phyloP scores from a whole-genome alignment of 2,113 vertebrate species.

The Lonchura striata region DNA sequence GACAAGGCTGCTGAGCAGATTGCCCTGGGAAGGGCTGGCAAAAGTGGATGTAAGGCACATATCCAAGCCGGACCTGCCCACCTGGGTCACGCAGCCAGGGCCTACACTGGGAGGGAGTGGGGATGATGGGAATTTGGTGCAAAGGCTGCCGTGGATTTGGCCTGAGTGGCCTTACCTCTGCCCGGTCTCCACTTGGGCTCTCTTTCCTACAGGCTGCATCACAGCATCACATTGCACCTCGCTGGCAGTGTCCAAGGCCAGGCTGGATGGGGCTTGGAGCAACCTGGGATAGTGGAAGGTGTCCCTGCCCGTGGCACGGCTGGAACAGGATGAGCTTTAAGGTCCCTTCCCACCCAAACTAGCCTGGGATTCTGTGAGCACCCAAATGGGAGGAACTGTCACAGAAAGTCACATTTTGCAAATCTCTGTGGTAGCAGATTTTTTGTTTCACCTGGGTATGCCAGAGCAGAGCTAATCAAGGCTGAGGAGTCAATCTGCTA shows the following conservation, averaged over 20 bases:
- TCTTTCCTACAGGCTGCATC: not conserved
- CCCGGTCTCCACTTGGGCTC: not conserved
- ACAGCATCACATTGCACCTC: not conserved
- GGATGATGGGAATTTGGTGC: not conserved
- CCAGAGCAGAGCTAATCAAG: not conserved
- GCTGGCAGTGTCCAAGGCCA: not conserved
- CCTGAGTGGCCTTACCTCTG: not conserved
- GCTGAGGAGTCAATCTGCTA: not conserved
- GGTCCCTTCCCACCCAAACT: not conserved
- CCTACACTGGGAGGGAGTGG: fast-evolving
- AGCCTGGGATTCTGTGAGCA: not conserved
- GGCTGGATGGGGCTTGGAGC: fast-evolving
- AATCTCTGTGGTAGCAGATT: not conserved
- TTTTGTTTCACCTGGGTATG: not conserved
- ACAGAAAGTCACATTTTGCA: not conserved
- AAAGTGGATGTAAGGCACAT: not conserved
- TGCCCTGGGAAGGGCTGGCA: not conserved
- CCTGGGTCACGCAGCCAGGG: fast-evolving
- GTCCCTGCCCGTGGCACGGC: not conserved
- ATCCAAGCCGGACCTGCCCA: not conserved
- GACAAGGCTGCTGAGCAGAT: not conserved
- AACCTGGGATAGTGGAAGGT: not conserved
- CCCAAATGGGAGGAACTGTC: not conserved
- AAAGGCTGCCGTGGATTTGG: not conserved
- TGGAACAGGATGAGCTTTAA: fast-evolving